These are phyloP conservation scores for Lepus americanus DNA, from an alignment of 2,113 vertebrate species.

Conservation along the genomic window DNA sequence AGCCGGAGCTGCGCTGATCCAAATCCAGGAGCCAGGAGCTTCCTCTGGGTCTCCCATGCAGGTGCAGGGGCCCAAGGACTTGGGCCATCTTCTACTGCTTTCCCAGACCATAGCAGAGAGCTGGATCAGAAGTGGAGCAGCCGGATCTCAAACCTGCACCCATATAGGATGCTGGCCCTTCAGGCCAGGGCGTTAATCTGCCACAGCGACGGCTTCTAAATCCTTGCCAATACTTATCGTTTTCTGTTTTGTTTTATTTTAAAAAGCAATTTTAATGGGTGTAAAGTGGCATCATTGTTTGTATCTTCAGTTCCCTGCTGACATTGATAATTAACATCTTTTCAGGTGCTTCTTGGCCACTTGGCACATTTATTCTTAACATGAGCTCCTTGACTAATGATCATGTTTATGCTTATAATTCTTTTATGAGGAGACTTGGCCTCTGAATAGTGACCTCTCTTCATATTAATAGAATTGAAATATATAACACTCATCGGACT, in stretches of 20 bases:
- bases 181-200: too few species aligned
- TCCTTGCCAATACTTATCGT: not conserved
- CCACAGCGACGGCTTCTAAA: not conserved
- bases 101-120: too few species aligned
- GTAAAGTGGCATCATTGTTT: not conserved
- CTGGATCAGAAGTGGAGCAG: too few species aligned
- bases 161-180: too few species aligned
- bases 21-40: too few species aligned
- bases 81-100: too few species aligned
- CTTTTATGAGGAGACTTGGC: not conserved
- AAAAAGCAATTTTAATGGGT: not conserved
- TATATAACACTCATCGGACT: not conserved
- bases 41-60: too few species aligned
- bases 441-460: not conserved
- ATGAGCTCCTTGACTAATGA: conserved; percentile 6
- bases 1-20: too few species aligned
- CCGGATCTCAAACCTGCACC: too few species aligned
- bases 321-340: conserved; percentile 30
- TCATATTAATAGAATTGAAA: not conserved
- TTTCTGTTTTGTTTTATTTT: not conserved
- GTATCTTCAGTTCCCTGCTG: not conserved
- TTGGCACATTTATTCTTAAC: not conserved
- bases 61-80: too few species aligned
- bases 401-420: not conserved
- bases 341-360: not conserved